phyloP scores from a whole-genome alignment of 2,888 invertebrate species.

The Platycnemis pennipes region DNA sequence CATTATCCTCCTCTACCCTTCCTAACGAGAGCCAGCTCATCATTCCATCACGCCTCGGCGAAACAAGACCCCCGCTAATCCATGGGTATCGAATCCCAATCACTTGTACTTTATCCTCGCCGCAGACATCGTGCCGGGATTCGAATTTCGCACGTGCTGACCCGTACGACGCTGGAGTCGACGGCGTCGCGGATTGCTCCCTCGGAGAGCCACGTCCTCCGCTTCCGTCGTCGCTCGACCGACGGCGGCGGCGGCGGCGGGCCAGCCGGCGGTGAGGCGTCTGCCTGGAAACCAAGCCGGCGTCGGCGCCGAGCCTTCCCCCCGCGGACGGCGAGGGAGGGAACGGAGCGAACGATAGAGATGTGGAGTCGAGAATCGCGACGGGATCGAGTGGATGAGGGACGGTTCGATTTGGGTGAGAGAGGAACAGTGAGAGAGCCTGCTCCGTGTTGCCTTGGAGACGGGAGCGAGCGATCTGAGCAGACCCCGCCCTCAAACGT shows the following conservation, averaged over 20 bases:
- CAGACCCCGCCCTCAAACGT: conserved; percentile 59
- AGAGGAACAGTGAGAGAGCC: not conserved
- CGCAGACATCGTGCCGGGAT: not conserved
- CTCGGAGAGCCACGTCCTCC: not conserved
- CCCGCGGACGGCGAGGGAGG: not conserved
- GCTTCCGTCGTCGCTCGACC: not conserved
- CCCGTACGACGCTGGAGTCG: not conserved
- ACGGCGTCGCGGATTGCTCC: not conserved
- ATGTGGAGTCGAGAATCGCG: not conserved
- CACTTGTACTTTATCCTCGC: conserved; percentile 1
- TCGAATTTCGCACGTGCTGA: not conserved
- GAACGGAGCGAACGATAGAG: not conserved
- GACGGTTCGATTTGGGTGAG: not conserved
- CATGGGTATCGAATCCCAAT: not conserved
- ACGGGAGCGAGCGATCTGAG: conserved; percentile 56
- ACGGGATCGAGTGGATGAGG: not conserved
- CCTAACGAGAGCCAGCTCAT: not conserved
- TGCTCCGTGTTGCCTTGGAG: conserved; percentile 47
- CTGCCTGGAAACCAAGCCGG: no score
- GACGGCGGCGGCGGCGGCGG: not conserved
- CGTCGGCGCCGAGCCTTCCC: not conserved
- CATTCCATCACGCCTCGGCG: not conserved
- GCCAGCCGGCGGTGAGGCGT: not conserved
- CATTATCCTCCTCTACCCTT: not conserved
- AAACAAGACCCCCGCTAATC: not conserved